Evolutionary conservation across 2,888 invertebrate genomes (phyloP), one percentile per base, ranked within the genome.

Genomic region (Odontothrips loti): DNA sequence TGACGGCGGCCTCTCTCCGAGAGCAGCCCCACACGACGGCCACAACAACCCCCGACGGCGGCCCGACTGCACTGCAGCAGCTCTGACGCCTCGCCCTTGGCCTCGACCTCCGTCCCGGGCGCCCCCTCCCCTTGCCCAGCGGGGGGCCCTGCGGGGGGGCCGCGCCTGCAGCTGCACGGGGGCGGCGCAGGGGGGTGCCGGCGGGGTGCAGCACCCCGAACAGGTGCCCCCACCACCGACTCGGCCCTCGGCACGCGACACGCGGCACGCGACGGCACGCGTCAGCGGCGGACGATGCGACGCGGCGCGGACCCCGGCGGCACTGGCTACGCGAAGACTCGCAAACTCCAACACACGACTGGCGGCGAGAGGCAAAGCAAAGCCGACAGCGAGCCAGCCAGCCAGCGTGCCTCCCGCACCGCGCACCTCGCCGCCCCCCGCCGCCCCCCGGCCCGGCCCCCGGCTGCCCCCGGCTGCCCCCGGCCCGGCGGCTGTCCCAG

Each of bases 371-470:
- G 43, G 80, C n/a, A 51, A n/a, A 20, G 23, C 43, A 63, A 43
- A 29, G 68, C 27, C 48, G 80, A 4, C 43, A 75, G 75, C 43
- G 1, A 51, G 68, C 20, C 29, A 47, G 43, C 63, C 3, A 75
- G 79, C 12, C 79, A 63, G 75, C 80, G 79, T 81, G 68, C 79
- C 80, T 81, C 80, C 82, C 83, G 82, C 81, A 83, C 81, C 81
- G 82, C 48, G 80, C 80, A 48, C 68, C 79, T 51, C 68, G 80
- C 23, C 80, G 79, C 78, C 47, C 47, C 79, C 34, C 47, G n/a
- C 81, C 23, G 75, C 48, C 23, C 48, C n/a, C 2, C 34, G 34
- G 34, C n/a, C n/a, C 23, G 27, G 68, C 23, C 23, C 68, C 68
- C 68, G 6, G 63, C 68, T 11, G 1, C 9, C n/a, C 68, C 11